A percentile compares a stretch with the other conserved stretches of the same genome.
phyloP scores from a whole-genome alignment of 2,113 vertebrate genomes.

The Dipodomys merriami region DNA sequence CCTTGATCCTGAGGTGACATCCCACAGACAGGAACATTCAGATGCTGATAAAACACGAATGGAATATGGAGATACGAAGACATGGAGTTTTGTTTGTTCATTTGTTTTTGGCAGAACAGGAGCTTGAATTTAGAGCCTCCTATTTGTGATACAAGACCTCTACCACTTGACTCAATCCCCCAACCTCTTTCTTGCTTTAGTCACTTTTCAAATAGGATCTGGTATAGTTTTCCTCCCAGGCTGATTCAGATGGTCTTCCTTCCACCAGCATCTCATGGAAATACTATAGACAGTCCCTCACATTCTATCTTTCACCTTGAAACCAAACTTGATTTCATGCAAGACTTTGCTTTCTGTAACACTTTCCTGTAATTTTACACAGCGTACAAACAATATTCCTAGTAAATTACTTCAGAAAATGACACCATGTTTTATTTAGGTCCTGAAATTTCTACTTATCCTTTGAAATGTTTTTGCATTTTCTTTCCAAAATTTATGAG shows the following conservation, averaged over 20 bases:
- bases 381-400: neutral
- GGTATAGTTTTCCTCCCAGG: too few relatives aligned
- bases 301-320: neutral
- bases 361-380: slow-evolving; percentile 8
- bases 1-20: neutral
- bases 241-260: too few relatives aligned
- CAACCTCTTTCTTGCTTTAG: too few relatives aligned
- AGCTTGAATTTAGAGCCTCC: too few relatives aligned
- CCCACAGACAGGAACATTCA: neutral
- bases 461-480: neutral
- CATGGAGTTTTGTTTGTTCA: too few relatives aligned
- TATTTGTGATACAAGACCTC: too few relatives aligned
- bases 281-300: neutral
- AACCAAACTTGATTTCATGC: neutral
- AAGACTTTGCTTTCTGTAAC: neutral
- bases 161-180: too few relatives aligned
- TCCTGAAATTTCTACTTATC: neutral
- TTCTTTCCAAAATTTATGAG: neutral
- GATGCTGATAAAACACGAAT: neutral
- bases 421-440: neutral
- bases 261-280: neutral
- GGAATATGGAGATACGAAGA: neutral
- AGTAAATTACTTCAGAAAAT: slow-evolving; percentile 3
- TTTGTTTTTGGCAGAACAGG: too few relatives aligned
- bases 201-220: too few relatives aligned